Base-by-base conservation (phyloP, 2,113 vertebrate genomes). In the Cavia aperea region DNA sequence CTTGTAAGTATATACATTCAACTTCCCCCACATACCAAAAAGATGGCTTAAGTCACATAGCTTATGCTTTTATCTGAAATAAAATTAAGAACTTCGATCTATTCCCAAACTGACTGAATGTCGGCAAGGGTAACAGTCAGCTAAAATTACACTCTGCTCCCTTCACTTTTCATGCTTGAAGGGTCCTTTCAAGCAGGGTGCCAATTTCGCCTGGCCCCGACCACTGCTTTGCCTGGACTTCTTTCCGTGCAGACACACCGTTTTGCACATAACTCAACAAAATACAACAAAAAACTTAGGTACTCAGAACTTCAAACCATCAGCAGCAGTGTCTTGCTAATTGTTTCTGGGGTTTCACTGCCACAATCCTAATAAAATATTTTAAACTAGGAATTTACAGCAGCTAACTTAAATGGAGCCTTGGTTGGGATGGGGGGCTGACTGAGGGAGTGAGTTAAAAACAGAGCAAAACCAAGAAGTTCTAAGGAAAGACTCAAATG, bases 1-100 rank as follows among this genome's bases (percentile, higher is more conserved):
- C 94, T 96, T 77, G 89, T 89, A 75, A 96, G 94, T 97, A 96
- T 3, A 77, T 94, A 96, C 60, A 96, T 91, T 83, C 97, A 96
- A 95, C 90, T 89, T 81, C 56, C 12, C 29, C 70, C 82, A 54
- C 24, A 66, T 78, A 87, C 83, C 56, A 77, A 73, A 94, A 97
- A 97, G 82, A 94, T 90, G 85, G 88, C 84, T 96, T 36, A 60
- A 81, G 92, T 93, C 92, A 91, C 56, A 91, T 43, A 15, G 81
- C 46, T 86, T 95, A 73, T 14, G 21, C 73, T 95, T 97, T 92
- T 84, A 96, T 51, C 46, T 82, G 68, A 70, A 95, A 92, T 60
- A 63, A 93, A 95, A 7, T n/a, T 81, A 81, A 91, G 88, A 66
- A 54, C 26, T 65, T 90, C 58, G 68, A 31, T 12, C 72, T 84